A percentile compares a stretch with the other conserved stretches of the same genome.
Conservation (phyloP, 1,140 invertebrate species). For the Lepidostoma basale region DNA sequence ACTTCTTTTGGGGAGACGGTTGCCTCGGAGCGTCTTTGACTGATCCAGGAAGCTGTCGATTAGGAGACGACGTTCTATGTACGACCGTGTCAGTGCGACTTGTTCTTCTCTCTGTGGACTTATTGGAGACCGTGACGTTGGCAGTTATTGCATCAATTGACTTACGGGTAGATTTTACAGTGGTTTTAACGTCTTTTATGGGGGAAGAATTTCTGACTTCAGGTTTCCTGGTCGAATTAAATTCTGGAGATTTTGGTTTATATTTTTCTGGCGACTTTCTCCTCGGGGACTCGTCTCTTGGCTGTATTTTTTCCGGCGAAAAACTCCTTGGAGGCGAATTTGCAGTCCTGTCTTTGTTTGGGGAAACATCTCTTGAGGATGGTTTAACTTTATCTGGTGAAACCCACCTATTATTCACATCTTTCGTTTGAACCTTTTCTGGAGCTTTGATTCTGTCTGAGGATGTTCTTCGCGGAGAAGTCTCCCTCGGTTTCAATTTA, state of each 20-base stretch:
- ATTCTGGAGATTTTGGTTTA: background rate
- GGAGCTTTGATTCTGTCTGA: too few relatives aligned
- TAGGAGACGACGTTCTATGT: background rate
- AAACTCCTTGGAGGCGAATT: background rate
- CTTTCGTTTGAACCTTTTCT: too few relatives aligned
- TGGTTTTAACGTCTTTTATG: constrained; percentile 1
- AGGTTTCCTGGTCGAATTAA: background rate
- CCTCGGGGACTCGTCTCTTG: background rate
- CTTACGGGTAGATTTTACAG: background rate
- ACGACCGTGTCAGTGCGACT: background rate
- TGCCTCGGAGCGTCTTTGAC: constrained; percentile 41
- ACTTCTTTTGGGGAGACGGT: constrained; percentile 23
- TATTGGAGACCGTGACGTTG: background rate
- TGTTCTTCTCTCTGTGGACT: constrained; percentile 5
- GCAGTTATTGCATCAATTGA: background rate
- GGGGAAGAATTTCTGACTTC: constrained; percentile 9
- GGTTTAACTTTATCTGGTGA: too few relatives aligned
- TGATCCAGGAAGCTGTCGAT: background rate
- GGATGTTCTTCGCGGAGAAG: background rate
- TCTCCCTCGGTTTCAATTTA: background rate
- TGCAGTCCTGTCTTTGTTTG: too few relatives aligned
- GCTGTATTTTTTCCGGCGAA: background rate
- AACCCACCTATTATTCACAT: too few relatives aligned
- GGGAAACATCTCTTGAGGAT: too few relatives aligned
- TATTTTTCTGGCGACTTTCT: constrained; percentile 2